Base-by-base conservation (phyloP, 2,113 vertebrate species). In the Odontesthes bonariensis region DNA sequence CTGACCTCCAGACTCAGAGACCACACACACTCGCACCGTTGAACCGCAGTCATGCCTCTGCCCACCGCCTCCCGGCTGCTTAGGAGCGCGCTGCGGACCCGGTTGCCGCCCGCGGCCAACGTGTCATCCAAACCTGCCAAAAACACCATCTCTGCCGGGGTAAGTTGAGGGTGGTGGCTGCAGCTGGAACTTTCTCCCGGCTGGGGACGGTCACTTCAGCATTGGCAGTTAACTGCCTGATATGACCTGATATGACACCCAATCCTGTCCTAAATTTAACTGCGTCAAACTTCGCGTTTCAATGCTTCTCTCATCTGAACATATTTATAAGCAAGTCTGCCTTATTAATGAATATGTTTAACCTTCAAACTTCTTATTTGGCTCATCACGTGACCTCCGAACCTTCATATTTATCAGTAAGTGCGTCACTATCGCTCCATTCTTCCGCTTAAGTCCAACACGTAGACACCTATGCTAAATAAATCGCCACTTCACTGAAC, bases 361-460 rank as follows among this genome's bases (percentile, higher is more conserved):
- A 27, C 27, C 3, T 27, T 27, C 27, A 27, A 1, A 27, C 27
- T 27, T 27, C 27, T 27, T 27, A 27, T 27, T 27, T 27, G 35
- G 35, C 35, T 38, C 35, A 6, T 7, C 46, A 33, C 0, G 51
- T 67, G 31, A 70, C 55, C 58, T 70, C 6, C 5, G 47, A 11
- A 46, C 12, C 3, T 38, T 23, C 33, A 23, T 51, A 62, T 51
- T 23, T 65, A 60, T 49, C 3, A 22, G 11, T 14, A 63, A 54
- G 58, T 69, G 76, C 76, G 82, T 66, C 62, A 62, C 47, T 46
- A 8, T 65, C 63, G 78, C 86, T 81, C 86, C 88, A 90, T 90
- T 81, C 42, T 83, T 77, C 49, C 32, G 32, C 54, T 20, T 52
- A 27, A 69, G 57, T 33, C 11, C 49, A 47, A 69, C 88, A 86